phyloP scores from a whole-genome alignment of 2,113 vertebrate genomes.

The Nesoenas mayeri region DNA sequence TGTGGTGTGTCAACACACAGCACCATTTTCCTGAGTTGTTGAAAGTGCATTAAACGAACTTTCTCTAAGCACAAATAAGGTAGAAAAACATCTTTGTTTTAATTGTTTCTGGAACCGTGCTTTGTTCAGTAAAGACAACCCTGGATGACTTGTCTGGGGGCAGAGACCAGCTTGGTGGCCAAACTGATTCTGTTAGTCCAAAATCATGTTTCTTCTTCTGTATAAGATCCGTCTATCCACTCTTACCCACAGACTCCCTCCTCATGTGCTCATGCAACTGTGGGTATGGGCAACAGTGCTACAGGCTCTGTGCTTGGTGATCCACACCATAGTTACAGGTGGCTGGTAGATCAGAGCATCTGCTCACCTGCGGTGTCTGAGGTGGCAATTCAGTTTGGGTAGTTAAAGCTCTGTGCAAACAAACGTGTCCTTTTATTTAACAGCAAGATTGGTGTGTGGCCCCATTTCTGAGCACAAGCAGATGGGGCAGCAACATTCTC shows the following conservation, averaged over 20 bases:
- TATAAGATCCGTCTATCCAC: not conserved
- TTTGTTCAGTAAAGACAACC: not conserved
- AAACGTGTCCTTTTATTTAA: not conserved
- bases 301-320: not conserved
- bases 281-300: accelerated
- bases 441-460: not conserved
- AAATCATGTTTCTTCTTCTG: not conserved
- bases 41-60: not conserved
- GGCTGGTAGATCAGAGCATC: not conserved
- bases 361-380: accelerated
- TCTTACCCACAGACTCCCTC: not conserved
- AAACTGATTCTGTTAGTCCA: not conserved
- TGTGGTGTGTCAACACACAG: not conserved
- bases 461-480: not conserved
- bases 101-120: not conserved
- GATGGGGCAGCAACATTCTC: not conserved
- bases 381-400: not conserved
- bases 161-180: not conserved
- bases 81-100: not conserved
- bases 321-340: not conserved
- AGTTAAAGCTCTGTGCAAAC: not conserved
- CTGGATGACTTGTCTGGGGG: not conserved
- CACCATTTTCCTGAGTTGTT: not conserved
- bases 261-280: not conserved
- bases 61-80: not conserved